These are phyloP conservation scores for Cervus canadensis DNA, from an alignment of 2,113 vertebrate species.

Conservation along the genomic window DNA sequence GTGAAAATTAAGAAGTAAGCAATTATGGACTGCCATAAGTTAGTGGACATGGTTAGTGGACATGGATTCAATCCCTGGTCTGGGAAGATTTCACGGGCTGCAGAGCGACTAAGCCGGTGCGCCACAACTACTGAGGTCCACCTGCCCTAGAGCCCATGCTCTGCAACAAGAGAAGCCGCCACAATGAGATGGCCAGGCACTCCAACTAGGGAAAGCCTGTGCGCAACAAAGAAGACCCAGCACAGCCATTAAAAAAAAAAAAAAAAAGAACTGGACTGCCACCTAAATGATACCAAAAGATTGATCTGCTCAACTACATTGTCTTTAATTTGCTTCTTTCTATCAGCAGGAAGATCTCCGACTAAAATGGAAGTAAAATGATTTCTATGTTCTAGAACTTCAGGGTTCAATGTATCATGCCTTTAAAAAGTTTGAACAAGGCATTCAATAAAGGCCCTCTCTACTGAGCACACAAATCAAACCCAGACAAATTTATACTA, in stretches of 20 bases:
- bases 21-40: neutral
- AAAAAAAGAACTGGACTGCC: neutral
- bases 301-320: neutral
- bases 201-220: neutral
- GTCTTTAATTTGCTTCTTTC: neutral
- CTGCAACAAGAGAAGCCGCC: neutral
- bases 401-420: neutral
- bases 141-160: neutral
- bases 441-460: neutral
- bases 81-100: neutral
- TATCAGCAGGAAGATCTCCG: neutral
- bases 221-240: neutral
- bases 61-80: neutral
- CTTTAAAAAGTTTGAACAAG: neutral
- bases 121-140: neutral
- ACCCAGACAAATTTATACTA: neutral
- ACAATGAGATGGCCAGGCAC: neutral
- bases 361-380: neutral
- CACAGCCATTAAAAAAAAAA: neutral
- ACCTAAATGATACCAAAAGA: neutral
- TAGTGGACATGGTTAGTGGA: neutral
- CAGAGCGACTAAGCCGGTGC: neutral
- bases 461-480: neutral
- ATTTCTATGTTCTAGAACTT: neutral
- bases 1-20: neutral